Evolutionary conservation across 53 echinoderm and acorn worm species (phyloP).

Genomic region (Apostichopus leukothele): DNA sequence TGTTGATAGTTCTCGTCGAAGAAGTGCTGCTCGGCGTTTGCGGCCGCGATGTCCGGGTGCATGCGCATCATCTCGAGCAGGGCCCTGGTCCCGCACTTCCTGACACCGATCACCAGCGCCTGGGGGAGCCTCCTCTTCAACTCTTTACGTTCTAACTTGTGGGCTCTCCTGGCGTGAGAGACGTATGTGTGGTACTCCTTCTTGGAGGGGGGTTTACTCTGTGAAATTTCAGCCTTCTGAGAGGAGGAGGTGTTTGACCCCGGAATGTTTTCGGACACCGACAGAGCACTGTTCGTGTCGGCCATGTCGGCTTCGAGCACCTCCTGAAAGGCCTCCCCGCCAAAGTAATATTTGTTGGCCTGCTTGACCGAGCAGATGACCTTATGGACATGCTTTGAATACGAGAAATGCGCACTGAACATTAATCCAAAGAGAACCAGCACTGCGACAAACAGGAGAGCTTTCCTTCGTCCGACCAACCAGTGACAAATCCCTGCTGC

Average conservation of each 20-base stretch:
- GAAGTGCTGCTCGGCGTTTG: slow-evolving; percentile 81
- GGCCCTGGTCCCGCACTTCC: slow-evolving; percentile 94
- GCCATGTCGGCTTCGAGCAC: slow-evolving; percentile 12
- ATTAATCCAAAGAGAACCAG: slow-evolving; percentile 44
- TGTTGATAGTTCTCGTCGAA: slow-evolving; percentile 82
- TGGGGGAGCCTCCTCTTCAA: slow-evolving; percentile 71
- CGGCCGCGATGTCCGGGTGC: slow-evolving; percentile 83
- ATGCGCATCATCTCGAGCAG: slow-evolving; percentile 83
- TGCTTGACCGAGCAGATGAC: slow-evolving; percentile 55
- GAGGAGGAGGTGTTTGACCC: slow-evolving; percentile 4
- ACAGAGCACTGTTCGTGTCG: slow-evolving; percentile 1
- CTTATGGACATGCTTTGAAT: slow-evolving; percentile 68
- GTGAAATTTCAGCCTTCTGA: slow-evolving; percentile 17
- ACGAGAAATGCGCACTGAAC: slow-evolving; percentile 51
- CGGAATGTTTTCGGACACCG: neutral
- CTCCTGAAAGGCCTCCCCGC: slow-evolving; percentile 26
- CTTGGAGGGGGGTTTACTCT: slow-evolving; percentile 12
- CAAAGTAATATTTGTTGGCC: slow-evolving; percentile 49
- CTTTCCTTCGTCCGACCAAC: slow-evolving; percentile 46
- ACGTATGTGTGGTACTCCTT: slow-evolving; percentile 12
- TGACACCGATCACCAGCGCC: slow-evolving; percentile 84
- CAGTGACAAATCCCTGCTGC: slow-evolving; percentile 45
- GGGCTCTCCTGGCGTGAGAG: slow-evolving; percentile 41
- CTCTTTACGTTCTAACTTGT: slow-evolving; percentile 33
- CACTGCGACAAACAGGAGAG: neutral